Percentiles rank a stretch among this genome's conserved stretches.
These are phyloP conservation scores for Telenomus remus DNA, from an alignment of 1,140 invertebrate species.

Conservation along the genomic window DNA sequence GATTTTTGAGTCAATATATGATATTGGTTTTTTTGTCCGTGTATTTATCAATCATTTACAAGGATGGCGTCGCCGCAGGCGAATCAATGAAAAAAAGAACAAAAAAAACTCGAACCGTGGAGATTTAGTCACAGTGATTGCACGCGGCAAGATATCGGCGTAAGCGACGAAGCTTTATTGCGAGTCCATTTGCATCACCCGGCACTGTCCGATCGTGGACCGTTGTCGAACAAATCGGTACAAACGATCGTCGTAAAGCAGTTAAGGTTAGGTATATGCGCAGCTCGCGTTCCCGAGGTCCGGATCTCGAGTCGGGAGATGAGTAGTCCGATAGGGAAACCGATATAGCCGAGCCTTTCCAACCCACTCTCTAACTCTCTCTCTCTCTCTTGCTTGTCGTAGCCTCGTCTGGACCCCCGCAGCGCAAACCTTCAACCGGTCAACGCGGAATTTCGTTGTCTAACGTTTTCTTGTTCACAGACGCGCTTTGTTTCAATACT, in stretches of 20 bases:
- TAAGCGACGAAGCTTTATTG: constrained; percentile 41
- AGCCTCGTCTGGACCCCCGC: constrained; percentile 65
- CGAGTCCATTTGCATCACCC: constrained; percentile 33
- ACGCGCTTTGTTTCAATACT: constrained; percentile 15
- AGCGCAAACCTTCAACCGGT: constrained; percentile 62
- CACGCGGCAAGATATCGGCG: constrained; percentile 32
- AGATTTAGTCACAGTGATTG: constrained; percentile 30
- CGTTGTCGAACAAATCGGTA: constrained; percentile 76
- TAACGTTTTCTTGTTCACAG: constrained; percentile 23
- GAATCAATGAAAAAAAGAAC: constrained; percentile 9
- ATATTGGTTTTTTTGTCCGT: not conserved
- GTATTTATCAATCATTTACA: constrained; percentile 41
- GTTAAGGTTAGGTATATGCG: constrained; percentile 73
- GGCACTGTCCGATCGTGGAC: constrained; percentile 15
- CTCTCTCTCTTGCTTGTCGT: constrained; percentile 51
- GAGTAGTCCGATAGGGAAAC: constrained; percentile 72
- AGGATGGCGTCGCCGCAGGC: constrained; percentile 27
- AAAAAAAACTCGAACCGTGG: constrained; percentile 9
- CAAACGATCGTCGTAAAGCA: constrained; percentile 77
- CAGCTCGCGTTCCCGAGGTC: constrained; percentile 63
- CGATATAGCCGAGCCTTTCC: constrained; percentile 65
- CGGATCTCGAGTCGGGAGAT: constrained; percentile 68
- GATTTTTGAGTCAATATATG: not conserved
- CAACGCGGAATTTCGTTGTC: constrained; percentile 64
- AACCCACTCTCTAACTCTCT: constrained; percentile 48